Evolutionary conservation across 2,888 invertebrate genomes (phyloP), one percentile per base, ranked within the genome.

Genomic region (Tholera decimalis): DNA sequence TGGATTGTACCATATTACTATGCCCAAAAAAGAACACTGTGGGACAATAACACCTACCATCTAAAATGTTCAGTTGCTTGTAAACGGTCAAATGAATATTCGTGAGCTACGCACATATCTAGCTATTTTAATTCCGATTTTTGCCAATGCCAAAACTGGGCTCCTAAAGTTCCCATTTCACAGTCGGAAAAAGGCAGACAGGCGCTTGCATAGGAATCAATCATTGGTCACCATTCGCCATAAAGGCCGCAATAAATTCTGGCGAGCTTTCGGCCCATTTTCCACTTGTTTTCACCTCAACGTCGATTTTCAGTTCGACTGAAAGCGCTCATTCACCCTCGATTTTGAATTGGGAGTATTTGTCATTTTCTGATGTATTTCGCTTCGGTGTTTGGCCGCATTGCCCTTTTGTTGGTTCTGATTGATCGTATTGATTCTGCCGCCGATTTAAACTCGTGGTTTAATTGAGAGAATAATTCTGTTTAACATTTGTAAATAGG

Each of bases 221-320:
- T 92, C 92, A 91, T 86, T 74, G 72, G 76, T 73, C 78, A 80
- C 77, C 76, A 87, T 87, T 71, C 77, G 73, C 74, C 76, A 88
- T 88, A 89, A 87, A 89, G 84, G 85, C 85, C 63, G 90, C 90
- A 85, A 92, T 93, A 92, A 92, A 92, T 92, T 83, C 81, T 71
- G 74, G 72, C 77, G 79, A 75, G 85, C 82, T 85, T 85, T 85
- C 87, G 82, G 81, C 79, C 88, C 88, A 91, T 93, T 93, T 93
- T 92, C 92, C 92, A 89, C 87, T 87, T 88, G 89, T 91, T 91
- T 93, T 91, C 93, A 93, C 93, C 92, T 92, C 88, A 73, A 82
- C 80, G 79, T 77, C 83, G 83, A 82, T 83, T 82, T 75, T 75
- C 72, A 75, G 76, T 72, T 64, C 65, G 56, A 66, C 68, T 75